A percentile compares a stretch with the other conserved stretches of the same genome.
phyloP scores from a whole-genome alignment of 2,888 invertebrate genomes.

The Odontothrips loti region DNA sequence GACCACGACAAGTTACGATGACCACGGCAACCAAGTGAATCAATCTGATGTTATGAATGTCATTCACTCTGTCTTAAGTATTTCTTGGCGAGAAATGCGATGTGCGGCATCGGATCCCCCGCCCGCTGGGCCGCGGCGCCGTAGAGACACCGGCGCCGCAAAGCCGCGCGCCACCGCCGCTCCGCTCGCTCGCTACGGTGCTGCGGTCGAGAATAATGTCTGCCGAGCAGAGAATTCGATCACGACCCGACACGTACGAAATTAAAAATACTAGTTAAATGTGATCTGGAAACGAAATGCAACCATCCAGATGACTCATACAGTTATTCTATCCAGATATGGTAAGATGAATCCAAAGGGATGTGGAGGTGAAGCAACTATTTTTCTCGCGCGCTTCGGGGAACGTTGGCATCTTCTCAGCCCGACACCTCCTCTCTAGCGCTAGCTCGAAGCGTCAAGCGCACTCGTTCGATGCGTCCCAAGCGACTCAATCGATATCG shows the following conservation, averaged over 20 bases:
- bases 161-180: no score
- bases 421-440: background rate
- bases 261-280: background rate
- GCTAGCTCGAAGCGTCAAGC: background rate
- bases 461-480: slow-evolving; percentile 7
- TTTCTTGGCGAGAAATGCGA: no score
- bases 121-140: no score
- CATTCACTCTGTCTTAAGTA: no score
- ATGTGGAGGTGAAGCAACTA: no score
- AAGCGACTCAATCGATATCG: slow-evolving; percentile 17
- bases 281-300: background rate
- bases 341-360: background rate
- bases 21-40: no score
- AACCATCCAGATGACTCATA: background rate
- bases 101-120: no score
- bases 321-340: background rate
- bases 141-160: no score
- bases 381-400: background rate
- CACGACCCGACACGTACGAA: background rate
- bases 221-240: background rate
- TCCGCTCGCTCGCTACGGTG: no score
- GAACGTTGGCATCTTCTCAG: background rate
- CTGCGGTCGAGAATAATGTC: no score
- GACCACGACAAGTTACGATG: no score
- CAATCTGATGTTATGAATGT: no score